phyloP scores from a whole-genome alignment of 2,113 vertebrate genomes.

The Cynoglossus semilaevis region DNA sequence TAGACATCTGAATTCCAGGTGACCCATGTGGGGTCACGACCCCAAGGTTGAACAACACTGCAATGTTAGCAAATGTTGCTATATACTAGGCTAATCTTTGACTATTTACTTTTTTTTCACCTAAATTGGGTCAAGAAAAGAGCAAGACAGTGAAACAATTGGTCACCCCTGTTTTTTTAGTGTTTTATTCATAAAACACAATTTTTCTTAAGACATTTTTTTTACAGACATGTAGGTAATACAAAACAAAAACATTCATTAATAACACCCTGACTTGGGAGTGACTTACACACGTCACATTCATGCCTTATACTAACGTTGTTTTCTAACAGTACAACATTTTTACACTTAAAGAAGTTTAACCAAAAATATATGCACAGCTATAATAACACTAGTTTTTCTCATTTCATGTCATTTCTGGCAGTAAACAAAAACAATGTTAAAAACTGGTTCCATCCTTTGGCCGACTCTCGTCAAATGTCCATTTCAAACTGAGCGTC shows the following conservation, averaged over 20 bases:
- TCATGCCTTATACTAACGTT: constrained; percentile 19
- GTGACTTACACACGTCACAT: constrained; percentile 13
- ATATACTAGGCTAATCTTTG: too few relatives aligned
- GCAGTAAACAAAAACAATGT: not conserved
- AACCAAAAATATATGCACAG: constrained; percentile 29
- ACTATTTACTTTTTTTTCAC: too few relatives aligned
- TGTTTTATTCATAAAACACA: too few relatives aligned
- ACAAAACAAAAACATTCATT: not conserved
- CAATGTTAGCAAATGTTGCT: too few relatives aligned
- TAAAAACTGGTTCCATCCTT: constrained; percentile 23
- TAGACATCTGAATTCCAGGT: too few relatives aligned
- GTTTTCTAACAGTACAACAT: constrained; percentile 1
- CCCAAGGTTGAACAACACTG: too few relatives aligned
- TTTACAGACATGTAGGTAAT: not conserved
- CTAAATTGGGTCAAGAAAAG: too few relatives aligned
- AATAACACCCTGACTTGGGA: constrained; percentile 14
- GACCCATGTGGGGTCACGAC: too few relatives aligned
- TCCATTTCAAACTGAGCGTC: constrained; percentile 80
- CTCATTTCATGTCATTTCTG: not conserved
- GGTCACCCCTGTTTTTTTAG: too few relatives aligned
- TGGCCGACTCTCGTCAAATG: constrained; percentile 55
- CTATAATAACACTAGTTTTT: constrained; percentile 6
- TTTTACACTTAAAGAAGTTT: constrained; percentile 13
- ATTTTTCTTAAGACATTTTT: not conserved
- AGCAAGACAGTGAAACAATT: too few relatives aligned